phyloP scores from a whole-genome alignment of 2,888 invertebrate species.

The Tipula helvola region DNA sequence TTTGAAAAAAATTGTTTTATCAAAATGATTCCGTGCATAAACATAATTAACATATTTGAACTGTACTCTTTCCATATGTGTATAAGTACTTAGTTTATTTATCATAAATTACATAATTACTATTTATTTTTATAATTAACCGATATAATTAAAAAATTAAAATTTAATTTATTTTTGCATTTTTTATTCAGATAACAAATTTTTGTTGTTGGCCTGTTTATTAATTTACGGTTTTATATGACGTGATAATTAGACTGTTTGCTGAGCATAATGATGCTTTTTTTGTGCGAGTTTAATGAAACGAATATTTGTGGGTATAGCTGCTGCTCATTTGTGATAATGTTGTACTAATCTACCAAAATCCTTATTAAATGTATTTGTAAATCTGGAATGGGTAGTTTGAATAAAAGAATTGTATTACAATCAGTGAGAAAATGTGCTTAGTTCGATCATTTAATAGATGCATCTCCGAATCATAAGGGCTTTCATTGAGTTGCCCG shows the following conservation, averaged over 20 bases:
- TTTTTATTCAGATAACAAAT: neutral
- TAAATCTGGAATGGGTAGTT: too few species aligned
- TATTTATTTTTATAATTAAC: conserved; percentile 4
- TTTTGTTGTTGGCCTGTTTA: neutral
- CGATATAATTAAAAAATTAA: conserved; percentile 4
- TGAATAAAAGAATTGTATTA: too few species aligned
- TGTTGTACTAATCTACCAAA: too few species aligned
- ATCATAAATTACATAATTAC: neutral
- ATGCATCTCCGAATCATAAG: too few species aligned
- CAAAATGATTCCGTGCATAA: neutral
- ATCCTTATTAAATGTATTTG: too few species aligned
- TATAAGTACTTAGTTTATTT: neutral
- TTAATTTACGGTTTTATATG: neutral
- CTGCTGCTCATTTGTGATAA: too few species aligned
- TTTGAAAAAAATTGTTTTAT: neutral
- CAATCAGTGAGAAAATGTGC: too few species aligned
- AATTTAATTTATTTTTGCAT: neutral
- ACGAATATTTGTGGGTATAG: neutral
- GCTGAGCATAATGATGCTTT: neutral
- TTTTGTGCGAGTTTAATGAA: neutral
- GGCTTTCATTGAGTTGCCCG: too few species aligned
- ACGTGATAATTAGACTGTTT: neutral
- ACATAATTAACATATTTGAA: neutral
- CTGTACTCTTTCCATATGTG: neutral
- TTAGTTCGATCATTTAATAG: too few species aligned